Evolutionary conservation across 2,888 invertebrate species (phyloP).

Genomic region (Aradus depressus): DNA sequence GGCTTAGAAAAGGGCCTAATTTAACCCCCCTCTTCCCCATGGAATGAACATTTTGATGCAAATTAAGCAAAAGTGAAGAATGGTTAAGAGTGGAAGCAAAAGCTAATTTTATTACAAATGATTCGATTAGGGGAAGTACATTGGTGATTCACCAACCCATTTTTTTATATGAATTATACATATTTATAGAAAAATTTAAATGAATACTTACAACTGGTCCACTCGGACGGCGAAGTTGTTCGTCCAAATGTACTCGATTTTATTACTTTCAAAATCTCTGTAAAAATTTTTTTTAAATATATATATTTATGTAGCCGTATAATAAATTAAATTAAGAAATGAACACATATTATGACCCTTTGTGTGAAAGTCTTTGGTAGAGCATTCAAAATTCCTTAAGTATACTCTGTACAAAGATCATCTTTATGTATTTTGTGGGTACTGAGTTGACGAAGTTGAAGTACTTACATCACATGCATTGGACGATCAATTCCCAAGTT

Average conservation of each 20-base stretch:
- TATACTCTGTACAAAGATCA: no score
- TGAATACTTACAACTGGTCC: conserved; percentile 60
- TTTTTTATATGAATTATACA: not conserved
- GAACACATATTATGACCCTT: no score
- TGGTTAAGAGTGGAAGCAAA: not conserved
- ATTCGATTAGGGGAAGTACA: conserved; percentile 32
- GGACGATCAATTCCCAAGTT: conserved; percentile 41
- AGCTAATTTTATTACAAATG: not conserved
- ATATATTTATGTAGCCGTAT: no score
- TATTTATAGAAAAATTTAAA: conserved; percentile 34
- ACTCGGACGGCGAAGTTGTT: conserved; percentile 58
- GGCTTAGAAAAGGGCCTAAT: not conserved
- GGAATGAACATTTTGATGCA: not conserved
- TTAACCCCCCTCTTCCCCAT: not conserved
- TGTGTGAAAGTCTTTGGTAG: no score
- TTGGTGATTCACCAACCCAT: not conserved
- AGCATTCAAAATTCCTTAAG: conserved; percentile 6
- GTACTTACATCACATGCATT: conserved; percentile 7
- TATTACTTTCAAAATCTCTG: conserved; percentile 65
- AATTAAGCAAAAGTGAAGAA: not conserved
- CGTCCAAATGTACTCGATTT: conserved; percentile 48
- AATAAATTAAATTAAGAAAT: no score
- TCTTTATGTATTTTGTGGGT: not conserved
- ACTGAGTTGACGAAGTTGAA: not conserved
- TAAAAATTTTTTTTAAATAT: no score